Base-by-base conservation (phyloP, 1,140 invertebrate genomes). In the Sitodiplosis mosellana region DNA sequence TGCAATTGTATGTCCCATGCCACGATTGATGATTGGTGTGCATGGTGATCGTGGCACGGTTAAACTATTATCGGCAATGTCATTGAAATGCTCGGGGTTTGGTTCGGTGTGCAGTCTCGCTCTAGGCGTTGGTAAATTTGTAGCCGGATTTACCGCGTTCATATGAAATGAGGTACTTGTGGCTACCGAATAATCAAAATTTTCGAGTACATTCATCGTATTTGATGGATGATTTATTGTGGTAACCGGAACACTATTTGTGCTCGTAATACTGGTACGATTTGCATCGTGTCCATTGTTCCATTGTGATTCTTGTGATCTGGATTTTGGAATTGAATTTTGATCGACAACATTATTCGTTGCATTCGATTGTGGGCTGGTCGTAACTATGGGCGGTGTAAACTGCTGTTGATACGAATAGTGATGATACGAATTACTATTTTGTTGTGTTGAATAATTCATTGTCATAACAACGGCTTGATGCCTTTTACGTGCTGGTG, bases 1-100 rank as follows among this genome's bases (percentile, higher is more conserved):
- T 51, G 81, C 77, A 53, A 94, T 94, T 54, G 81, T 78, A 67
- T 95, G 90, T 49, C 80, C 80, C 87, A 94, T 93, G 47, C 77
- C 76, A 42, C 78, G 69, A 22, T 69, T 72, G 48, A 76, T 73
- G 53, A 76, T 73, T 12, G 80, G 80, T 40, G 83, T 81, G 59
- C 83, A 69, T 43, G 87, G 82, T 52, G 82, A 80, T 52, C 80
- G 77, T 45, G 83, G 83, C 52, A 82, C 76, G 58, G 73, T 69
- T n/a, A 79, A 61, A 47, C 68, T 66, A 52, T 61, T 68, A 61
- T 52, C 21, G 51, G 57, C 56, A n/a, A 33, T 43, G 33, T 49
- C 47, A n/a, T 58, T 66, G 61, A 52, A 60, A 68, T 57, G 64
- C 49, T 55, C 59, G 1, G 58, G 63, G 45, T 77, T 80, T 33